Evolutionary conservation across 2,113 vertebrate species (phyloP), one percentile per base, ranked within the genome.

Genomic region (Dasyurus viverrinus): DNA sequence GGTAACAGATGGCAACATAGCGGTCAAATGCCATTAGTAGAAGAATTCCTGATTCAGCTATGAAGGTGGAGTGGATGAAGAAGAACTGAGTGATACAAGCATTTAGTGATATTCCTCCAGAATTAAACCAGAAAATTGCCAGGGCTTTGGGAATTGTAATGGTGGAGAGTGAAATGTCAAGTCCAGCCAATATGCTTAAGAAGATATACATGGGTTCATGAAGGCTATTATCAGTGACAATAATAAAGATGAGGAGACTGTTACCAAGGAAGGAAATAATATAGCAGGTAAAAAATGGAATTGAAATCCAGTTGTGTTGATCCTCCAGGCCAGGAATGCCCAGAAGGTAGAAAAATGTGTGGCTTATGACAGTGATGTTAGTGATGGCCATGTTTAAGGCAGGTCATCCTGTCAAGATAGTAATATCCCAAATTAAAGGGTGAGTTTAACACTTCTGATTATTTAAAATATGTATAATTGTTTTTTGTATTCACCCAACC

Each of bases 1-100:
- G 95, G 42, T 94, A 93, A 26, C 94, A 97, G 19, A 98, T 97
- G 50, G 97, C 97, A 50, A 97, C 46, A 7, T 96, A 97, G n/a
- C 60, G 36, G 50, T 97, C 97, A 76, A 96, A 97, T 2, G 96
- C 95, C 96, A 95, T 97, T 27, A 95, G 90, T 90, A 96, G 19
- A 53, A 97, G 68, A 2, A 95, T 54, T 2, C 93, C 92, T 8
- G 96, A 95, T 94, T 98, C 96, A 8, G 36, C 68, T 8, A 95
- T 90, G 22, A 90, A 94, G 0, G 90, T 95, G 1, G 53, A 91
- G 47, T 54, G 42, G 27, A 96, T 23, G 0, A 96, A 89, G 42
- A 94, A 94, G 9, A 95, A 36, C 50, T 98, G 96, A 68, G 91
- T 42, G 24, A 96, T 94, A n/a, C 96, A 98, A 36, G 26, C 3